Conservation (phyloP, 2,113 vertebrate species). For the Vombatus ursinus region DNA sequence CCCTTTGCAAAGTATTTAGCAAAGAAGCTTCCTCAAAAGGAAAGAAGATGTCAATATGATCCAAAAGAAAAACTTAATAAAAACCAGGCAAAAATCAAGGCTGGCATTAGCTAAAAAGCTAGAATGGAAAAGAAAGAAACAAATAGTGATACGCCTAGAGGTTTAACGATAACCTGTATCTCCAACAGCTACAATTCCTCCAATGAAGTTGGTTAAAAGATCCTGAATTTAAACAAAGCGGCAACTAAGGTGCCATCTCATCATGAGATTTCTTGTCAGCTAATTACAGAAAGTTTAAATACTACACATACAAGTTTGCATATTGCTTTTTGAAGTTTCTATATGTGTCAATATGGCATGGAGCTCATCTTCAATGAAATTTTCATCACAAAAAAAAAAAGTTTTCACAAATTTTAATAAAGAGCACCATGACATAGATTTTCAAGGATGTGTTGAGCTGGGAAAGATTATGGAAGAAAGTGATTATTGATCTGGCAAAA, state of each 20-base stretch:
- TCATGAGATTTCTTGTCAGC: no score
- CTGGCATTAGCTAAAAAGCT: not conserved
- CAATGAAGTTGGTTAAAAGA: not conserved
- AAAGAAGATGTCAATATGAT: not conserved
- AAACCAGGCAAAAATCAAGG: not conserved
- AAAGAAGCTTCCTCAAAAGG: not conserved
- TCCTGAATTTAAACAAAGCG: not conserved
- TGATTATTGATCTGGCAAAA: conserved; percentile 4
- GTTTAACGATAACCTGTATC: not conserved
- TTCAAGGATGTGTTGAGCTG: conserved; percentile 4
- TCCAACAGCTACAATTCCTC: not conserved
- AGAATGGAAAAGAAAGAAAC: not conserved
- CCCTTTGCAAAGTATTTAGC: not conserved
- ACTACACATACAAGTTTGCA: not conserved
- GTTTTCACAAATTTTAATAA: not conserved
- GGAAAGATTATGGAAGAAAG: conserved; percentile 28
- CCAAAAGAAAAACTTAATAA: not conserved
- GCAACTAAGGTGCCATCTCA: not conserved
- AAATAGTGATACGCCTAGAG: not conserved
- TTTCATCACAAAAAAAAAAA: conserved; percentile 13
- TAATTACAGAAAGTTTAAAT: not conserved
- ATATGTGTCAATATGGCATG: not conserved
- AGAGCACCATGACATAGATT: not conserved
- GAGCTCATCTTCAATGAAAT: not conserved
- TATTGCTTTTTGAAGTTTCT: not conserved